Base-by-base conservation (phyloP, 1,140 invertebrate genomes). In the Zeugodacus cucurbitae region DNA sequence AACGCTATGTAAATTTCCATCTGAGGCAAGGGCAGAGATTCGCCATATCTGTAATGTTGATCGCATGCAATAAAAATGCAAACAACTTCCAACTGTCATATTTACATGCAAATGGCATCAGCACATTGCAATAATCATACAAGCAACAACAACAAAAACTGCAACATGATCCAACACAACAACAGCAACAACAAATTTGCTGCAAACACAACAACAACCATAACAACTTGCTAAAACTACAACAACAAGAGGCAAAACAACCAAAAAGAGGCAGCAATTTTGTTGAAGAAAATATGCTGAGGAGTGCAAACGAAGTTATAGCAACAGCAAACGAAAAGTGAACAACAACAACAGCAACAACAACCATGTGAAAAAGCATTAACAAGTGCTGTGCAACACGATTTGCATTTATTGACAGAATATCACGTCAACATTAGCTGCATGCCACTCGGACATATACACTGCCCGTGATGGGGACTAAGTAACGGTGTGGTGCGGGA, bases 361-460 rank as follows among this genome's bases (percentile, higher is more conserved):
- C 20, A 48, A 29, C 67, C n/a, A 74, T 32, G 20, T 37, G 17
- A 87, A 34, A 34, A 87, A 29, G 11, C 57, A 87, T 87, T 64
- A 87, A 87, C 86, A 64, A 87, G 54, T 58, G 59, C 86, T 37
- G 48, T 54, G 34, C 86, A 59, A 87, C 86, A 87, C 54, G 54
- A 87, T 59, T 64, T 59, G 86, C 44, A 26, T 59, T 59, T 87
- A 87, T 87, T 87, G 86, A 87, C 86, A 87, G 86, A 87, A 87
- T 87, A 64, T 87, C 86, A 87, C 86, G 37, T 59, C 86, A 87
- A 87, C 86, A 87, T 87, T 87, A 87, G 59, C 86, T 59, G 74
- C 41, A 82, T 82, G 74, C 41, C 74, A 29, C 20, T 82, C 20
- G 74, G n/a, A 82, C 74, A 54, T 54, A 10, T 22, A 62, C n/a